Base-by-base conservation (phyloP, 1,140 invertebrate genomes). In the Psix sp. region DNA sequence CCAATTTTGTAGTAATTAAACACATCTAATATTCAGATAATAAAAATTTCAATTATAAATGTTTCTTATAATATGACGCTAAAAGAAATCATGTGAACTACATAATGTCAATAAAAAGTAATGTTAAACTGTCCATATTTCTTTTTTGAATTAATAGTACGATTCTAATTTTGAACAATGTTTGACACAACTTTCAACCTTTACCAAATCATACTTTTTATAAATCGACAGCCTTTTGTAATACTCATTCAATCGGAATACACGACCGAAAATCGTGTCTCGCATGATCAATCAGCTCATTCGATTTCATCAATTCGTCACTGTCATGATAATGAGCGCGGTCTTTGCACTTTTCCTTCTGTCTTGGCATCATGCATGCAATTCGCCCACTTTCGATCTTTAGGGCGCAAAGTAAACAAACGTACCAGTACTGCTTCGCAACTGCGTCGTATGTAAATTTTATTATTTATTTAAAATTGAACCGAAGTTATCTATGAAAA, bases 221-320 rank as follows among this genome's bases (percentile, higher is more conserved):
- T n/a, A n/a, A n/a, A n/a, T n/a, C n/a, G n/a, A n/a, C n/a, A n/a
- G n/a, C n/a, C n/a, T n/a, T n/a, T n/a, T 45, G 46, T 7, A 62
- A 62, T 42, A 33, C 38, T 51, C 29, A 43, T 62, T 51, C 13
- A 29, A 62, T 62, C 38, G 46, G 26, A 35, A 62, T 49, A 33
- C 45, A 33, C 45, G 45, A 43, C 21, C n/a, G 13, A 51, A 43
- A 51, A 33, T 11, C 57, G 57, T 62, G 57, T 38, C 6, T 42
- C 5, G 57, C 38, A 62, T 62, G n/a, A 51, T 51, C 29, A 62
- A 62, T 21, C 13, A 17, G 31, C 26, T 24, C 26, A 17, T 35
- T 35, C 35, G 45, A 51, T 51, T 62, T 51, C 26, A 43, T 42
- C 57, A 42, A 60, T 49, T 49, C n/a, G n/a, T 15, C 26, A 16